Conservation (phyloP, 1,140 invertebrate genomes). For the Drosophila tani region DNA sequence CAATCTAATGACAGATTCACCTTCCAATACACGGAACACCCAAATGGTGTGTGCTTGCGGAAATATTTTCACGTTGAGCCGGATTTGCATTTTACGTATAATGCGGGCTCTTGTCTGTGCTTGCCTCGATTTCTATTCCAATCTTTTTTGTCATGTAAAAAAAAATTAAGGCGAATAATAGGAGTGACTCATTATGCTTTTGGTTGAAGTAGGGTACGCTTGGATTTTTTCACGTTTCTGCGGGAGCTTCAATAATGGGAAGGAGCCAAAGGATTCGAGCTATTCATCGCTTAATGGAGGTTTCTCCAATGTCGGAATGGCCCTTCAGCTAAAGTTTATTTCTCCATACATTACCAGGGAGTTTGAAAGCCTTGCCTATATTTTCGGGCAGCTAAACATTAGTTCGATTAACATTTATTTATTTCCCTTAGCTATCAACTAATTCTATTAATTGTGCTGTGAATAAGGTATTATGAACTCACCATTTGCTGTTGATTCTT, state of each 20-base stretch:
- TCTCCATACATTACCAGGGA: not conserved
- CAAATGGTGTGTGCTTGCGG: slow-evolving; percentile 21
- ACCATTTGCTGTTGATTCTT: slow-evolving; percentile 96
- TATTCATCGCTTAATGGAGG: slow-evolving; percentile 26
- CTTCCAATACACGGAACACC: slow-evolving; percentile 57
- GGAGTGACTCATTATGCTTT: slow-evolving; percentile 66
- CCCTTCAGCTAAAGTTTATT: slow-evolving; percentile 25
- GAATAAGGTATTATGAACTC: slow-evolving; percentile 85
- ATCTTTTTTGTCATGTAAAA: slow-evolving; percentile 50
- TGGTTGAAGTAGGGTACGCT: slow-evolving; percentile 50
- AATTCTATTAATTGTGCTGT: not conserved
- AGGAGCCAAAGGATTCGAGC: slow-evolving; percentile 21
- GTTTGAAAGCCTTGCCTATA: not conserved
- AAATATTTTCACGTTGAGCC: slow-evolving; percentile 75
- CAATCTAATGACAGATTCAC: slow-evolving; percentile 58
- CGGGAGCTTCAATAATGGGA: slow-evolving; percentile 7
- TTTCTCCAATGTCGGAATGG: not conserved
- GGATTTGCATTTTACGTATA: slow-evolving; percentile 54
- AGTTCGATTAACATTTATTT: not conserved
- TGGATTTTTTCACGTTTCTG: slow-evolving; percentile 66
- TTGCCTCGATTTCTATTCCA: slow-evolving; percentile 18
- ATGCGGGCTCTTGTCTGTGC: slow-evolving; percentile 16
- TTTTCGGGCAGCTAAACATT: not conserved
- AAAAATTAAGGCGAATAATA: slow-evolving; percentile 73
- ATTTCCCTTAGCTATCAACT: not conserved